Evolutionary conservation across 2,797 vertebrate genomes (phyloP), one percentile per base, ranked within the genome.

Genomic region (Silurus lanzhouensis): DNA sequence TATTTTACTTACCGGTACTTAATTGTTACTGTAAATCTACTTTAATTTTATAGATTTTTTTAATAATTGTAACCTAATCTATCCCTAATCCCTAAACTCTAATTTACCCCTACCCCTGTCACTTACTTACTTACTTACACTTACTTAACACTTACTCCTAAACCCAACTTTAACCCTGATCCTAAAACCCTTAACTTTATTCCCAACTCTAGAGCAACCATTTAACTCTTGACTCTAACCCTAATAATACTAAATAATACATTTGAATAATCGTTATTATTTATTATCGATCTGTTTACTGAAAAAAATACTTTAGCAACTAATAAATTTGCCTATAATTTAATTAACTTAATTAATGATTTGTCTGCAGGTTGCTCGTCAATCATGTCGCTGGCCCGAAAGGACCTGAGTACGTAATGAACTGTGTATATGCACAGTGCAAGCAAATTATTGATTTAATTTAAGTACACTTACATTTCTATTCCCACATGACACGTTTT

Each of bases 391-490:
- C 58, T 3, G 68, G 68, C 10, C 6, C 31, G 17, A 83, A 87
- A 87, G 7, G 76, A 46, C 27, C 22, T 5, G 27, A 57, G 85
- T 87, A 83, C 0, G 85, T 86, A 79, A 63, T 8, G 10, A 7
- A 52, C 48, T 10, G 48, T 14, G 19, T 25, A 64, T 46, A 38
- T 12, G n/a, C 25, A 19, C 70, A 74, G n/a, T 31, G 4, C n/a
- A 48, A 55, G 44, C 20, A 55, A 66, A 66, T 55, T 55, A 64
- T 38, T 61, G 1, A 61, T 64, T 71, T 3, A 1, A 7, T 80
- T 52, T 48, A 17, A 19, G 15, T 27, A 19, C 44, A 8, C 22
- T 19, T 61, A 46, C 0, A 52, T 81, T 67, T 12, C 25, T 12
- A 75, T 17, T 84, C 8, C 27, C 8, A 6, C 19, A 14, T 80